phyloP scores from a whole-genome alignment of 2,797 vertebrate genomes.

The Peromyscus attwateri region DNA sequence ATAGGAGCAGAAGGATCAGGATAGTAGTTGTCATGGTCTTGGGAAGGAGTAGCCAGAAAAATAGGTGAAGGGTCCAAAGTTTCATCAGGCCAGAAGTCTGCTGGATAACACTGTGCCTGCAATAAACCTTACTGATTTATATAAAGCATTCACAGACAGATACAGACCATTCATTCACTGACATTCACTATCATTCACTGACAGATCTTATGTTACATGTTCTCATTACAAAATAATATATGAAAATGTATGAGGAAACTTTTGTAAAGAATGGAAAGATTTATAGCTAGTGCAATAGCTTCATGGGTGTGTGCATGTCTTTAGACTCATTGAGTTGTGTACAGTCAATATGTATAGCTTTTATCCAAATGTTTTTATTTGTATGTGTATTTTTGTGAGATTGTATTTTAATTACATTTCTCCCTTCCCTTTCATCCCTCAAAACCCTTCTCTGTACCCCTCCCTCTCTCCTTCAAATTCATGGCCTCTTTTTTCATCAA shows the following conservation, averaged over 20 bases:
- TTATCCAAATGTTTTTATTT: not conserved
- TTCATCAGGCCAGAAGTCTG: not conserved
- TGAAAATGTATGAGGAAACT: not conserved
- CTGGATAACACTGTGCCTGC: not conserved
- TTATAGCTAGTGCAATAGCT: not conserved
- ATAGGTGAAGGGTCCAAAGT: not conserved
- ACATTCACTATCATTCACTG: not conserved
- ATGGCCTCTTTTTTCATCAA: not conserved
- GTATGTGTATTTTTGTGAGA: not conserved
- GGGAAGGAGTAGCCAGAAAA: not conserved
- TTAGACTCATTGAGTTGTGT: not conserved
- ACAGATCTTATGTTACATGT: not conserved
- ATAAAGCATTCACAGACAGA: not conserved
- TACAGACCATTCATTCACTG: not conserved
- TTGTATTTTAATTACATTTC: not conserved
- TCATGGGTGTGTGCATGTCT: not conserved
- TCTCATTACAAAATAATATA: not conserved
- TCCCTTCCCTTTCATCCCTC: not conserved
- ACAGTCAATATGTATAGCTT: not conserved
- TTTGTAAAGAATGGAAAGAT: not conserved
- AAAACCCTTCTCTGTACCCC: too few species aligned
- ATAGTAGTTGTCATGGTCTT: not conserved
- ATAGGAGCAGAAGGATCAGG: not conserved
- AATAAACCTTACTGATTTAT: not conserved
- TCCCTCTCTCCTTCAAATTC: not conserved